Percentiles rank a stretch among this genome's conserved stretches.
phyloP scores from a whole-genome alignment of 2,113 vertebrate genomes.

The Thryonomys swinderianus region DNA sequence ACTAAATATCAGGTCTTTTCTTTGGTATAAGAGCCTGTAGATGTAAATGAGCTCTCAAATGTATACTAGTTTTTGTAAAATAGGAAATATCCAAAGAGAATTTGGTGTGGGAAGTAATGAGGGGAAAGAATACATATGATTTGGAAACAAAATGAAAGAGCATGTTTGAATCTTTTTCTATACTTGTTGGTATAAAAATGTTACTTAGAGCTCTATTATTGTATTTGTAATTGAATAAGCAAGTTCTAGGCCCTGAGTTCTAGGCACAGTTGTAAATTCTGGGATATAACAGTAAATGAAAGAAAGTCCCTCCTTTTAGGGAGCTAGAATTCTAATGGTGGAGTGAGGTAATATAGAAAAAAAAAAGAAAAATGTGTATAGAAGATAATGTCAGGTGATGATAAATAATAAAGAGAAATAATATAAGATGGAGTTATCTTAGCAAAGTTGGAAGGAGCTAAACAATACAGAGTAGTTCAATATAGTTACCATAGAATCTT shows the following conservation, averaged over 20 bases:
- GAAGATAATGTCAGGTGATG: background rate
- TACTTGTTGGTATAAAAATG: background rate
- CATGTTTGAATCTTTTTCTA: background rate
- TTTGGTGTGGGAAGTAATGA: too few species aligned
- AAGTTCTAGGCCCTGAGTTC: background rate
- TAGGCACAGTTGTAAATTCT: background rate
- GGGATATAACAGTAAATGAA: background rate
- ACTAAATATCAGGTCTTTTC: too few species aligned
- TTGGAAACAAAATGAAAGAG: too few species aligned
- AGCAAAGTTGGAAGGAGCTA: background rate
- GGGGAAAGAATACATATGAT: too few species aligned
- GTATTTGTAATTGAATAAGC: background rate
- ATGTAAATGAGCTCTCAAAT: too few species aligned
- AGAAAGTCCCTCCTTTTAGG: background rate
- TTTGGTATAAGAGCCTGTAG: too few species aligned
- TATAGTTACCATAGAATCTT: background rate
- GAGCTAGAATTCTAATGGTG: background rate
- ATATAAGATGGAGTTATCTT: background rate
- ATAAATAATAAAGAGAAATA: background rate
- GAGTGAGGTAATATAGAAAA: background rate
- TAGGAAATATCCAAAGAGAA: too few species aligned
- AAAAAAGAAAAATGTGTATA: background rate
- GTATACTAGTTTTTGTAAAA: too few species aligned
- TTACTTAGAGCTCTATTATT: background rate
- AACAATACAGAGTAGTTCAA: background rate